Evolutionary conservation across 2,113 vertebrate genomes (phyloP).

Genomic region (Pelmatolapia mariae): DNA sequence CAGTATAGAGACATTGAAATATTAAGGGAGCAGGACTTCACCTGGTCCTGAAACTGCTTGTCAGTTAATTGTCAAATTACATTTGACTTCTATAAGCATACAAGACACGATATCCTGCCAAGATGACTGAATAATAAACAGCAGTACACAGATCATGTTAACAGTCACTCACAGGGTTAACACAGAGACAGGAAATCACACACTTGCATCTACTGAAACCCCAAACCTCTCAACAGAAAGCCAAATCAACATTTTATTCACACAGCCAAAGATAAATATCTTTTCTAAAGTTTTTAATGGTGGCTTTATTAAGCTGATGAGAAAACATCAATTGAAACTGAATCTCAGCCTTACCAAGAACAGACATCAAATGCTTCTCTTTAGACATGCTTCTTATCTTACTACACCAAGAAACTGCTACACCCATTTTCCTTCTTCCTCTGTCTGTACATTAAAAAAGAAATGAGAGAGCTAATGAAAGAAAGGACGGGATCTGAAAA

Average conservation of each 20-base stretch:
- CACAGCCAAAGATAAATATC: background rate
- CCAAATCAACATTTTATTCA: background rate
- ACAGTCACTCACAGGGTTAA: background rate
- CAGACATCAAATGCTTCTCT: background rate
- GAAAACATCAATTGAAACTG: background rate
- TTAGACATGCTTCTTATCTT: background rate
- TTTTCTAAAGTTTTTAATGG: background rate
- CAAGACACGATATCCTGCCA: background rate
- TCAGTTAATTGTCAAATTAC: background rate
- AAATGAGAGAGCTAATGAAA: background rate
- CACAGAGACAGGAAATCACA: background rate
- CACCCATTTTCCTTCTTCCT: background rate
- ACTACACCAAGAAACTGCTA: background rate
- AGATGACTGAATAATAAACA: background rate
- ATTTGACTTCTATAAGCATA: background rate
- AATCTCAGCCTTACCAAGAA: background rate
- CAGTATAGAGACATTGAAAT: background rate
- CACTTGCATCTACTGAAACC: background rate
- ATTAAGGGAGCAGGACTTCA: background rate
- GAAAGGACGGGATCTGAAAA: background rate
- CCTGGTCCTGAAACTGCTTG: background rate
- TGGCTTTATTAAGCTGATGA: background rate
- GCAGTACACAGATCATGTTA: background rate
- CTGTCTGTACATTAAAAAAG: background rate
- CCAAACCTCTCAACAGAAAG: background rate